Conservation (phyloP, 2,888 invertebrate genomes). For the Tupiocoris notatus region DNA sequence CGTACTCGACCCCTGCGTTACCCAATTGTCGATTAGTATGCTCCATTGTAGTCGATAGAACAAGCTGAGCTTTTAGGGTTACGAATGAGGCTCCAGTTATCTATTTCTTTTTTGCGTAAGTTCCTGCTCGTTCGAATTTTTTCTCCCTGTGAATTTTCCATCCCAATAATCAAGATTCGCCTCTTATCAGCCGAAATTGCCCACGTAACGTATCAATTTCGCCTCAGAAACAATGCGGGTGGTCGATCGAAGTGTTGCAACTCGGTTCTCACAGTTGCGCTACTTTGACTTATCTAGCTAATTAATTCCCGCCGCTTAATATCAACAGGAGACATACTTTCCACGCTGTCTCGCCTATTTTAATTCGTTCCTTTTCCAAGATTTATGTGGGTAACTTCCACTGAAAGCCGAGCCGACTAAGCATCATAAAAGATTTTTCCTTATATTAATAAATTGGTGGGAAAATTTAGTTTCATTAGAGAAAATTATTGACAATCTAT, state of each 20-base stretch:
- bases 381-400: not conserved
- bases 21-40: constrained; percentile 42
- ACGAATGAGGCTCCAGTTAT: constrained; percentile 36
- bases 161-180: not conserved
- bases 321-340: not conserved
- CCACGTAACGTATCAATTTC: not conserved
- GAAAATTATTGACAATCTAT: too few relatives aligned
- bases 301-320: not conserved
- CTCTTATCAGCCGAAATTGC: not conserved
- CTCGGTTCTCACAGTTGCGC: not conserved
- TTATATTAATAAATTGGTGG: too few relatives aligned
- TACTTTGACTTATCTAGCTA: not conserved
- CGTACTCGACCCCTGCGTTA: constrained; percentile 41
- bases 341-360: not conserved
- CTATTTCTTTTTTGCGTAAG: constrained; percentile 25
- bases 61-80: not conserved
- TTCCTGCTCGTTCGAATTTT: not conserved
- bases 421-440: too few relatives aligned
- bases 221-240: not conserved
- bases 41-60: constrained; percentile 27
- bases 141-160: not conserved
- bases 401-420: too few relatives aligned
- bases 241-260: not conserved
- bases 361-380: not conserved
- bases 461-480: too few relatives aligned